phyloP scores from a whole-genome alignment of 2,113 vertebrate species.

The Neodon shergylaensis region DNA sequence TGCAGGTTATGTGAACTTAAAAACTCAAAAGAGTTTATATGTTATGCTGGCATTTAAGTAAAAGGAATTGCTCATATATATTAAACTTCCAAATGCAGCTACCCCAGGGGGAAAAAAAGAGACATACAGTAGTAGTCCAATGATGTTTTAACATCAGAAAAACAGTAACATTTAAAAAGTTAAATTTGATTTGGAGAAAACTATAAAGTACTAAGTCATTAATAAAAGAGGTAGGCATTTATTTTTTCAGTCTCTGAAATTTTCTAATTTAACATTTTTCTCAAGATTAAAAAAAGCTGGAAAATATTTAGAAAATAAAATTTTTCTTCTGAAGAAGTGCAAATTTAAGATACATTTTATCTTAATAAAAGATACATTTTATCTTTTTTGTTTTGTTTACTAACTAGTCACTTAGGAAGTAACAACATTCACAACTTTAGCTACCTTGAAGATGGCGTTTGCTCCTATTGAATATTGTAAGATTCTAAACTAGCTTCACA shows the following conservation, averaged over 20 bases:
- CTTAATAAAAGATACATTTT: background rate
- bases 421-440: constrained; percentile 24
- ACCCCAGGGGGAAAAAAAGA: background rate
- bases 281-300: constrained; percentile 14
- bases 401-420: constrained; percentile 35
- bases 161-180: constrained; percentile 19
- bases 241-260: constrained; percentile 38
- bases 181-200: background rate
- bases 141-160: background rate
- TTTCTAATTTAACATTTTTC: constrained; percentile 24
- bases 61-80: background rate
- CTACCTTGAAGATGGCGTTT: background rate
- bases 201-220: constrained; percentile 23
- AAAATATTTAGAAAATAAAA: constrained; percentile 24
- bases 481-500: constrained; percentile 46
- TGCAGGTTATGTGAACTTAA: constrained; percentile 33
- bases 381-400: background rate
- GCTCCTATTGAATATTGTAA: background rate
- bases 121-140: constrained; percentile 1
- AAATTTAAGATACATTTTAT: background rate
- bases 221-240: background rate
- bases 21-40: background rate
- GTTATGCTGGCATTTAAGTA: background rate
- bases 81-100: background rate
- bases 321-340: constrained; percentile 7